Evolutionary conservation across 30 jellyfish, hydroid and myxozoan species (phyloP).

Genomic region (Turritopsis dohrnii): DNA sequence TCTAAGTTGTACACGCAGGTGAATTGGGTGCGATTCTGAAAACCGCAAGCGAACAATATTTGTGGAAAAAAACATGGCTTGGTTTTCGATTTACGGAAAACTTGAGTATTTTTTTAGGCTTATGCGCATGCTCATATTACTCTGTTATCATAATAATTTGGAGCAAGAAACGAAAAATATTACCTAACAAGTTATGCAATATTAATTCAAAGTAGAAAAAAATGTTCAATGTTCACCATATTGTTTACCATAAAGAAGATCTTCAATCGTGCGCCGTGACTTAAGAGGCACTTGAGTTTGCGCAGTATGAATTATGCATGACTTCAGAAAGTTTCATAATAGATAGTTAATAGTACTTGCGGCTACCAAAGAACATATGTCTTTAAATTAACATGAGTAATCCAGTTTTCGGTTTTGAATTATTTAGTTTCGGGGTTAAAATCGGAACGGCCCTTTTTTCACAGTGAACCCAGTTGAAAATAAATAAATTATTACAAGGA

Average conservation of each 20-base stretch:
- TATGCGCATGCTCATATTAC: no score
- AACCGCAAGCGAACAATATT: background rate
- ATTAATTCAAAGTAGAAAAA: no score
- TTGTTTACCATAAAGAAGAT: no score
- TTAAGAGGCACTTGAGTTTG: no score
- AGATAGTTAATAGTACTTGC: background rate
- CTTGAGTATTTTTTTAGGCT: no score
- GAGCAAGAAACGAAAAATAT: no score
- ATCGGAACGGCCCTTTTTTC: background rate
- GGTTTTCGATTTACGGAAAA: background rate
- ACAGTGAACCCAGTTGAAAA: no score
- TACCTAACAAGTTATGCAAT: no score
- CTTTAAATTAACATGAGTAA: background rate
- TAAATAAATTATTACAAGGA: no score
- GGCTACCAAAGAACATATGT: background rate
- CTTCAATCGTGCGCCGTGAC: no score
- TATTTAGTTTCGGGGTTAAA: background rate
- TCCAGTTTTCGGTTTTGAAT: background rate
- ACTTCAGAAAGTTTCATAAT: background rate
- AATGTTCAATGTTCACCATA: no score
- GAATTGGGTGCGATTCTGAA: background rate
- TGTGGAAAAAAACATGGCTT: background rate
- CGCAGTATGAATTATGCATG: background rate
- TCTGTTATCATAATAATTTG: no score
- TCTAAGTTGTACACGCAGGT: background rate